Evolutionary conservation across 2,113 vertebrate genomes (phyloP).

Genomic region (Diglossa brunneiventris): DNA sequence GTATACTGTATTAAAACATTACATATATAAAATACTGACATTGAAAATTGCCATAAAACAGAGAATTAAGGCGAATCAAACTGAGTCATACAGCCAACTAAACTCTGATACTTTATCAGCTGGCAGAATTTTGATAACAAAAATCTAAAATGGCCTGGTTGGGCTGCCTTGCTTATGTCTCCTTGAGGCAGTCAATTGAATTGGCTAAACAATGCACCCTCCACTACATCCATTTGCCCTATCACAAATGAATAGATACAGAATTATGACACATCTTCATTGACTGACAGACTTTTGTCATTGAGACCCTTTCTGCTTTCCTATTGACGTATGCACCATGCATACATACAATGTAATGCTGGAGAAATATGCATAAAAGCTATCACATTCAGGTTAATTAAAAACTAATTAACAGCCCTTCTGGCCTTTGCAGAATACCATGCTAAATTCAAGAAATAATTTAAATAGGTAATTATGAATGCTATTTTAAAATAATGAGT

Average conservation of each 20-base stretch:
- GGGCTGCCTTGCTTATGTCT: background rate
- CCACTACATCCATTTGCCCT: rapidly evolving
- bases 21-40: background rate
- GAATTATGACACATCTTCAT: background rate
- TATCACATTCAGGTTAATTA: background rate
- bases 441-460: slow-evolving; percentile 30
- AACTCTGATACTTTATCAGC: background rate
- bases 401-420: slow-evolving; percentile 43
- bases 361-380: slow-evolving; percentile 1
- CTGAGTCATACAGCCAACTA: background rate
- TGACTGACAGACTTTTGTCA: background rate
- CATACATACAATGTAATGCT: background rate
- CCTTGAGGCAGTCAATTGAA: background rate
- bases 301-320: background rate
- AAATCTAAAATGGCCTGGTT: background rate
- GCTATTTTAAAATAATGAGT: slow-evolving; percentile 22
- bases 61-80: background rate
- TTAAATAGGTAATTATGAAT: slow-evolving; percentile 7
- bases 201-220: background rate
- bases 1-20: background rate
- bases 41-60: background rate
- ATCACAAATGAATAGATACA: background rate
- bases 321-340: background rate
- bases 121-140: background rate
- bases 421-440: slow-evolving; percentile 15